These are phyloP conservation scores for Stegophylla sp. DNA, from an alignment of 2,888 invertebrate species.

Conservation along the genomic window DNA sequence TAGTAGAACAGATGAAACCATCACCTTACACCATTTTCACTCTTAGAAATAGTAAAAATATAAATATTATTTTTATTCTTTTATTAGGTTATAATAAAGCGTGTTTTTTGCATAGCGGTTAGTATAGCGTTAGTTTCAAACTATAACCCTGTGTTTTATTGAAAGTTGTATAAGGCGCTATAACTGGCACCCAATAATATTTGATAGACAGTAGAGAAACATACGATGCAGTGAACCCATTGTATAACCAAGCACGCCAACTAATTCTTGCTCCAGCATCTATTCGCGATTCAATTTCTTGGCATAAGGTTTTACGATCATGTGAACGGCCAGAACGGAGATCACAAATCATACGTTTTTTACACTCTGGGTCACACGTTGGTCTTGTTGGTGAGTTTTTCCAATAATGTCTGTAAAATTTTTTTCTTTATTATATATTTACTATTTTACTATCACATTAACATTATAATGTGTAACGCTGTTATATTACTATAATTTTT, in stretches of 20 bases:
- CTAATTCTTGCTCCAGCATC: slow-evolving; percentile 78
- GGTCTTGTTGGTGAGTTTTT: slow-evolving; percentile 87
- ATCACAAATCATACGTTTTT: slow-evolving; percentile 84
- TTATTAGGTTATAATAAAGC: slow-evolving; percentile 16
- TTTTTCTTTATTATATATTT: not conserved
- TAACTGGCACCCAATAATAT: slow-evolving; percentile 54
- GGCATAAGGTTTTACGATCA: slow-evolving; percentile 82
- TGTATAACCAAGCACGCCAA: slow-evolving; percentile 88
- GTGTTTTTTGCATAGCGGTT: slow-evolving; percentile 19
- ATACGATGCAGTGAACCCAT: slow-evolving; percentile 86
- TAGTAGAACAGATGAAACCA: slow-evolving; percentile 24
- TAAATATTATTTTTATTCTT: slow-evolving; percentile 19
- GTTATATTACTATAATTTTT: too few relatives aligned
- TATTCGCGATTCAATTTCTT: slow-evolving; percentile 82
- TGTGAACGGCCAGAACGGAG: slow-evolving; percentile 86
- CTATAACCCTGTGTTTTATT: slow-evolving; percentile 62
- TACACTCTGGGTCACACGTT: slow-evolving; percentile 82
- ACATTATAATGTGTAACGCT: too few relatives aligned
- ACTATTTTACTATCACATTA: too few relatives aligned
- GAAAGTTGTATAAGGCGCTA: slow-evolving; percentile 2
- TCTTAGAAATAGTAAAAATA: slow-evolving; percentile 37
- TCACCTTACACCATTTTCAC: slow-evolving; percentile 36
- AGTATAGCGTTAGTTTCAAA: slow-evolving; percentile 37
- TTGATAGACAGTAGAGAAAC: slow-evolving; percentile 66
- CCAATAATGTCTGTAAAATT: slow-evolving; percentile 78